phyloP scores from a whole-genome alignment of 2,113 vertebrate genomes.

The Pterocles orientalis region DNA sequence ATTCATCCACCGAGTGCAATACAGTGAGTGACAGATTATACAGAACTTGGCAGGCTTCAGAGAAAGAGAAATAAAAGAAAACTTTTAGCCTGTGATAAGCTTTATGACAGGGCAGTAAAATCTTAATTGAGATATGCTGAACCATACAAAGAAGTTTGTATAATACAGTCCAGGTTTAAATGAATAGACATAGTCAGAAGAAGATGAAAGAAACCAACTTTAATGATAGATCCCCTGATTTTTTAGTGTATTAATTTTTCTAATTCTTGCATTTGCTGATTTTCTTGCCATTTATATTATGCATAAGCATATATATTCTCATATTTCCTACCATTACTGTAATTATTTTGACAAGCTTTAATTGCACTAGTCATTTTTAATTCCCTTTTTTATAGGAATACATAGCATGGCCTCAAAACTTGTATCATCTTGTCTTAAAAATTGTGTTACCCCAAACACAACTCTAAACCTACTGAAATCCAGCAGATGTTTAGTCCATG shows the following conservation, averaged over 20 bases:
- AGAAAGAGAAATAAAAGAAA: constrained; percentile 66
- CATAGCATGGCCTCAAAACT: background rate
- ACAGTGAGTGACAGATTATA: constrained; percentile 29
- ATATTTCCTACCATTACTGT: background rate
- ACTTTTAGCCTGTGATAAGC: constrained; percentile 40
- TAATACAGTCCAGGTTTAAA: constrained; percentile 21
- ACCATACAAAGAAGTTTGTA: background rate
- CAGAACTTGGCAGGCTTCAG: constrained; percentile 40
- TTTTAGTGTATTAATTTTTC: background rate
- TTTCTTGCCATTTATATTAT: background rate
- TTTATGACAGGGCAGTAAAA: constrained; percentile 58
- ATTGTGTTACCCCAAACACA: background rate
- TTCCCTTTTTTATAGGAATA: background rate
- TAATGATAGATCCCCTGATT: background rate
- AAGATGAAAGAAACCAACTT: constrained; percentile 13
- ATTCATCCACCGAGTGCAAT: constrained; percentile 44
- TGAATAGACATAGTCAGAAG: constrained; percentile 22
- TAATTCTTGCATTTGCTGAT: background rate
- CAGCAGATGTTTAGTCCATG: background rate
- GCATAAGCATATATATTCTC: background rate
- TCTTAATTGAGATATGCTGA: constrained; percentile 53
- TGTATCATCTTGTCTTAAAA: background rate
- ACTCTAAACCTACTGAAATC: background rate
- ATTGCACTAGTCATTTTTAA: background rate
- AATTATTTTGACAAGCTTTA: constrained; percentile 46